These are phyloP conservation scores for Falco concolor DNA, from an alignment of 2,797 vertebrate genomes.

Conservation along the genomic window DNA sequence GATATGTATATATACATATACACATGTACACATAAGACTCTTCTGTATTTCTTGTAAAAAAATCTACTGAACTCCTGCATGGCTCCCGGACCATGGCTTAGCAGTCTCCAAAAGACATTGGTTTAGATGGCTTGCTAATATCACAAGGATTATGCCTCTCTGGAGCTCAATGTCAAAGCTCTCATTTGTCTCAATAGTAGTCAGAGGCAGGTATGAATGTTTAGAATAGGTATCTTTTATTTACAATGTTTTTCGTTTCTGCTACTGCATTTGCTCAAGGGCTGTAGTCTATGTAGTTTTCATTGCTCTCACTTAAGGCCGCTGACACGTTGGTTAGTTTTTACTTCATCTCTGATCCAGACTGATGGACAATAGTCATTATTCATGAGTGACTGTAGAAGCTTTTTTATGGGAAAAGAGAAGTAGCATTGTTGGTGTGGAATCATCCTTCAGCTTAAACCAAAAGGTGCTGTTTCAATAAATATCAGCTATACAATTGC, in stretches of 20 bases:
- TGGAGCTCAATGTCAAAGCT: neutral
- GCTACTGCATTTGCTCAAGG: neutral
- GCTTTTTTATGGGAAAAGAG: neutral
- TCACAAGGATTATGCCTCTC: neutral
- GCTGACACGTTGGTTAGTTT: neutral
- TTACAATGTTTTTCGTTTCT: neutral
- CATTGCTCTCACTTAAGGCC: neutral
- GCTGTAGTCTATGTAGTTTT: neutral
- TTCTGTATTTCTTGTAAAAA: neutral
- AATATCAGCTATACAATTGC: neutral
- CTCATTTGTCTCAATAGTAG: neutral
- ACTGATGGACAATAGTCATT: fast-evolving
- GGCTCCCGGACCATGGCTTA: neutral
- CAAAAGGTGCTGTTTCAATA: neutral
- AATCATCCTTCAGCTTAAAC: neutral
- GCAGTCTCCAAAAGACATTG: neutral
- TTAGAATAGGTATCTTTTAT: neutral
- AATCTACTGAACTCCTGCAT: neutral
- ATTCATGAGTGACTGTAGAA: neutral
- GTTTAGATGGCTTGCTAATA: neutral
- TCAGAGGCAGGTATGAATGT: neutral
- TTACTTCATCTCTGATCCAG: neutral
- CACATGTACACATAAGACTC: neutral
- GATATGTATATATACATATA: neutral
- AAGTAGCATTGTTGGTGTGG: neutral